Percentiles rank a stretch among this genome's conserved stretches.
Conservation (phyloP, 1,140 invertebrate species). For the Pissodes strobi region DNA sequence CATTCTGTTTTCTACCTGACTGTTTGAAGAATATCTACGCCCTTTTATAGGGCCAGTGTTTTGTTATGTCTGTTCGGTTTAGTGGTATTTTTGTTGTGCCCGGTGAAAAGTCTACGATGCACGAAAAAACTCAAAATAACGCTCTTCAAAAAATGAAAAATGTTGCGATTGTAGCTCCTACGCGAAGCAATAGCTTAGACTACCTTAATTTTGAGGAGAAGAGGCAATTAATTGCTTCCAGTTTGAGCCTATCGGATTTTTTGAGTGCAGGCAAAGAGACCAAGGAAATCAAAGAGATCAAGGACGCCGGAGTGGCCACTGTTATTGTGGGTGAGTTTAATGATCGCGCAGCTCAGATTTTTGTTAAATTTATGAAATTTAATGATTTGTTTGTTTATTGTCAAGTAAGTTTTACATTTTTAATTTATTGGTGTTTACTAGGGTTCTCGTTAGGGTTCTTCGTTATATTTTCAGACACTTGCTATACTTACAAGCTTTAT, state of each 20-base stretch:
- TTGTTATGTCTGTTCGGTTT: constrained; percentile 47
- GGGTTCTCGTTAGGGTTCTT: too few relatives aligned
- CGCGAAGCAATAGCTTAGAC: constrained; percentile 83
- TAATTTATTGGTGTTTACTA: too few relatives aligned
- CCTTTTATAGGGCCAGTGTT: background rate
- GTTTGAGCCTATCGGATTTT: constrained; percentile 83
- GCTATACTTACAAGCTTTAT: too few relatives aligned
- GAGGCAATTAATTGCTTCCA: constrained; percentile 83
- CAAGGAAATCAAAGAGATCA: constrained; percentile 54
- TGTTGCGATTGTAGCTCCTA: constrained; percentile 68
- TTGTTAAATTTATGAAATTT: too few relatives aligned
- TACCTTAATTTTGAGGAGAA: constrained; percentile 91
- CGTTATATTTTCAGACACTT: too few relatives aligned
- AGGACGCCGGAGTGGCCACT: constrained; percentile 56
- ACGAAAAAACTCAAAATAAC: constrained; percentile 53
- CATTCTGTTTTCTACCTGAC: constrained; percentile 10
- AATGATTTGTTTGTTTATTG: too few relatives aligned
- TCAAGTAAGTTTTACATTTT: too few relatives aligned
- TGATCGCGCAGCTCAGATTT: too few relatives aligned
- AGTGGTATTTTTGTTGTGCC: constrained; percentile 47
- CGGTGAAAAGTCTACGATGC: constrained; percentile 38
- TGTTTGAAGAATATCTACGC: background rate
- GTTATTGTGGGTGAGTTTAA: constrained; percentile 57
- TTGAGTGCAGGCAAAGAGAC: constrained; percentile 71
- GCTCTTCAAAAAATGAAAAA: constrained; percentile 60